Base-by-base conservation (phyloP, 2,888 invertebrate species). In the Rhopalosiphum nymphaeae region DNA sequence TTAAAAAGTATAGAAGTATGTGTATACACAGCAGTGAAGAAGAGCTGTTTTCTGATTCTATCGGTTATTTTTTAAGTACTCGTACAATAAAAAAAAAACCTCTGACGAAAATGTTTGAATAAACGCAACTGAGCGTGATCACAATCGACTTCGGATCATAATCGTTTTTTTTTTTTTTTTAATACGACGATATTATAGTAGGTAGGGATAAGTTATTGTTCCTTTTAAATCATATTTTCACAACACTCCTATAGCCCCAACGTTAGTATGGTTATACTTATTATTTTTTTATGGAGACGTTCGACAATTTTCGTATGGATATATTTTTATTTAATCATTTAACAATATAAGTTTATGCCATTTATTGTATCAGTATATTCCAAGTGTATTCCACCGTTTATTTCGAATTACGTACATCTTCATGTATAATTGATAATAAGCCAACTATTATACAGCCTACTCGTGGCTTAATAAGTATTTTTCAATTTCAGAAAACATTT, bases 361-460 rank as follows among this genome's bases (percentile, higher is more conserved):
- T 78, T 78, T 36, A 78, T 78, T 78, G 21, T 36, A 2, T 78
- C 11, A 0, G 36, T 78, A 9, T 16, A 9, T 42, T 78, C 21
- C 7, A 21, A 0, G 36, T 78, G 3, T 16, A 9, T 42, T 78
- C 21, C 7, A 21, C 21, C 21, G 78, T 36, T 61, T 29, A n/a
- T 61, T 16, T 21, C 13, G 67, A n/a, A 67, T n/a, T 67, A 67
- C 67, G 61, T 10, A 61, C n/a, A 67, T 5, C 16, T 16, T 4
- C 16, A 16, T n/a, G 29, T 29, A 56, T n/a, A n/a, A 67, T 67
- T n/a, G 16, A 67, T 16, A 16, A 16, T 67, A 67, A n/a, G 16
- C n/a, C 16, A 67, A 16, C 5, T 5, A n/a, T n/a, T 16, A 5
- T 16, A n/a, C 1, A 5, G 3, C 0, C n/a, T n/a, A 5, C n/a